A percentile compares a stretch with the other conserved stretches of the same genome.
These are phyloP conservation scores for Cancer borealis DNA, from an alignment of 2,888 invertebrate genomes.

Conservation along the genomic window DNA sequence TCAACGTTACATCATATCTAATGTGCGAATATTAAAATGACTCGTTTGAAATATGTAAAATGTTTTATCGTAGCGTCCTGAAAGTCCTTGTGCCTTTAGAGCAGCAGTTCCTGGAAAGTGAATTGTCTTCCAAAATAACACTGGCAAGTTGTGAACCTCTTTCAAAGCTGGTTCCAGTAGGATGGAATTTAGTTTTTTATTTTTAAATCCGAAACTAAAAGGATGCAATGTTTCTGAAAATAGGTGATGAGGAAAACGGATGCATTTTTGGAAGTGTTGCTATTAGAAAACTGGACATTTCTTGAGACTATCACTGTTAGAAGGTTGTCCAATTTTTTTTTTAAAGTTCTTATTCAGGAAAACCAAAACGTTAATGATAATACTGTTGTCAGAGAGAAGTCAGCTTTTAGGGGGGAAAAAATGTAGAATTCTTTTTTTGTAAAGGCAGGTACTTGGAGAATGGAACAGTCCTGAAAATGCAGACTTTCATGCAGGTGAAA, in stretches of 20 bases:
- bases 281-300: no score
- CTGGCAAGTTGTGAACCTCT: background rate
- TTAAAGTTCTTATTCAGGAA: no score
- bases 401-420: no score
- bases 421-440: no score
- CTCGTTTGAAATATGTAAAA: background rate
- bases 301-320: no score
- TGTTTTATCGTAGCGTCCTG: background rate
- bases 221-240: background rate
- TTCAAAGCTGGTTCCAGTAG: background rate
- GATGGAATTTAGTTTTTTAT: background rate
- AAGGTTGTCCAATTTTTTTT: no score
- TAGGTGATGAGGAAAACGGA: background rate
- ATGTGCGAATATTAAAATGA: conserved; percentile 20
- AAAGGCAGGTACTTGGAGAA: no score
- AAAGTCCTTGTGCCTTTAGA: background rate
- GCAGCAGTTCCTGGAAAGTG: background rate
- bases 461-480: no score
- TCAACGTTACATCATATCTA: background rate
- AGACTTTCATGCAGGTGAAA: no score
- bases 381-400: no score
- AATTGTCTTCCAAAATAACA: background rate
- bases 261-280: no score
- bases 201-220: background rate
- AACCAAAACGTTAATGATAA: no score